These are phyloP conservation scores for Eulimnadia texana DNA, from an alignment of 1,140 invertebrate genomes.

Conservation along the genomic window DNA sequence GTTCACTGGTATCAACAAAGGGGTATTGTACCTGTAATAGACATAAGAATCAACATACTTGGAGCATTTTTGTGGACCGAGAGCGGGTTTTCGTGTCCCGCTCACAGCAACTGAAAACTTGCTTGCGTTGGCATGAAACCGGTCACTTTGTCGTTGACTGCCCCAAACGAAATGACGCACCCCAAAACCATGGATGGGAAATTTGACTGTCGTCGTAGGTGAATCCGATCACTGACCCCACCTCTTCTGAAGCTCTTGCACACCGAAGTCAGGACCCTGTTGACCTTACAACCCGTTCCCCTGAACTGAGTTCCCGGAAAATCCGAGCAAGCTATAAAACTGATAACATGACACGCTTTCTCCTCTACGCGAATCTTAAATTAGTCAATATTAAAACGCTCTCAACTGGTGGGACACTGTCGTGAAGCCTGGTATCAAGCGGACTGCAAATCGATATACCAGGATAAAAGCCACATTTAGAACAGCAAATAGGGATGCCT, in stretches of 20 bases:
- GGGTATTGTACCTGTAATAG: neutral
- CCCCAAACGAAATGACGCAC: neutral
- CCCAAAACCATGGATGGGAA: neutral
- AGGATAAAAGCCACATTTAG: too few relatives aligned
- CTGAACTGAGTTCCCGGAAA: too few relatives aligned
- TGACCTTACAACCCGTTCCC: too few relatives aligned
- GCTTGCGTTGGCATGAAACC: neutral
- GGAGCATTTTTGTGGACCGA: neutral
- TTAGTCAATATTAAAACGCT: too few relatives aligned
- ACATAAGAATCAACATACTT: neutral
- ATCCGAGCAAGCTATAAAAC: too few relatives aligned
- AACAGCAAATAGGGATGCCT: too few relatives aligned
- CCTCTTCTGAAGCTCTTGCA: neutral
- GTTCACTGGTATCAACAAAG: neutral
- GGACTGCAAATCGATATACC: too few relatives aligned
- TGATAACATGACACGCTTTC: too few relatives aligned
- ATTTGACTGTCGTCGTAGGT: neutral
- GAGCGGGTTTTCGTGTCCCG: neutral
- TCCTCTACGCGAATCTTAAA: too few relatives aligned
- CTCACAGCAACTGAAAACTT: neutral
- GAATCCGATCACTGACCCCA: neutral
- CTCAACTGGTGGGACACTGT: too few relatives aligned
- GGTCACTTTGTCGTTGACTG: neutral
- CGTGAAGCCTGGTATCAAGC: too few relatives aligned
- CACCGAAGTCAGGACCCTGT: too few relatives aligned